Evolutionary conservation across 2,888 invertebrate species (phyloP), one percentile per base, ranked within the genome.

Genomic region (Yponomeuta cagnagella): DNA sequence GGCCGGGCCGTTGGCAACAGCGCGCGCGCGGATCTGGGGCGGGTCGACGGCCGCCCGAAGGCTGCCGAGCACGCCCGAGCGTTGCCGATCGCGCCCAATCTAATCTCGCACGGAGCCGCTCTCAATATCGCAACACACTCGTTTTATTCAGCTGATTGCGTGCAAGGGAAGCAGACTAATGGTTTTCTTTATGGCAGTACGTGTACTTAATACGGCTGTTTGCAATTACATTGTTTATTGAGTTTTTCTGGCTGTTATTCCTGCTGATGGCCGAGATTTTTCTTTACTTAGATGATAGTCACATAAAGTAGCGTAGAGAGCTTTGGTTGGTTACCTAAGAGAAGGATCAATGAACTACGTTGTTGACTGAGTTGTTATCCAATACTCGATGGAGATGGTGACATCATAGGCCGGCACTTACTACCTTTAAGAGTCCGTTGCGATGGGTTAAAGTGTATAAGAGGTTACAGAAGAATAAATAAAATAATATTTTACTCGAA

Each of bases 11-110:
- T 73, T 70, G 70, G 70, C 71, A 72, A 70, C 72, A 67, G 71
- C 37, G 69, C 68, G 48, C 65, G 52, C 68, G 70, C 70, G 71
- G 71, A 73, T 68, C 68, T 73, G 63, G 73, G 73, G 23, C 73
- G 70, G 73, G 70, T 73, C 72, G 48, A 33, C 66, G 72, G 70
- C 72, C 73, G 37, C 48, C 68, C 68, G 68, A 68, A 68, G 68
- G 37, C 37, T 43, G 10, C 77, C 77, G 77, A 79, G 72, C 72
- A 63, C 48, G 43, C 10, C 77, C 77, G 77, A 79, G 72, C 73
- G 63, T 69, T 71, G 65, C 73, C 80, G 79, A 78, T 64, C 71
- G 43, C n/a, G 23, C 70, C 64, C 75, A 75, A 75, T 73, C 75
- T 68, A 68, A 48, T 68, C 68, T 68, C 37, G 68, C 48, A 43